phyloP scores from a whole-genome alignment of 2,888 invertebrate species.

The Ichneumoninae sp. region DNA sequence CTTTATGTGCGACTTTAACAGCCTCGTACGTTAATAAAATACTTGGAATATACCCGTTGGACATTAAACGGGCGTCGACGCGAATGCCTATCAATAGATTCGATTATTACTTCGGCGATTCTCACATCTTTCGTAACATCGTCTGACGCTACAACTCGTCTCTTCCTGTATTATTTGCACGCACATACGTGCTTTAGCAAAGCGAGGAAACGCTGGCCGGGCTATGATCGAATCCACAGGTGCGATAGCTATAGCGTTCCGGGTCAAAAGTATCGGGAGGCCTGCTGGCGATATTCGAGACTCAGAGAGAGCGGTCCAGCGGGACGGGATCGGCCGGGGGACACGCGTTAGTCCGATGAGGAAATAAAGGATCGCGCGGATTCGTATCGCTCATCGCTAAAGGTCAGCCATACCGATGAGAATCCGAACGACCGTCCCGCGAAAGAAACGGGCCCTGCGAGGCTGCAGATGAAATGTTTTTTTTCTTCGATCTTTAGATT shows the following conservation, averaged over 20 bases:
- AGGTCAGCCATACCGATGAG: slow-evolving; percentile 21
- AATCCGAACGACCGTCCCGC: not conserved
- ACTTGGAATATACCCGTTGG: not conserved
- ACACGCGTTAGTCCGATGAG: slow-evolving; percentile 41
- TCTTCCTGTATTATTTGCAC: slow-evolving; percentile 9
- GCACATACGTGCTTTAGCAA: not conserved
- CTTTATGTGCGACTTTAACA: not conserved
- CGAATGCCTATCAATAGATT: slow-evolving; percentile 8
- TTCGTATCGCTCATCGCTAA: slow-evolving; percentile 13
- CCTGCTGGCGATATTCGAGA: slow-evolving; percentile 9
- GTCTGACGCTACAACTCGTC: not conserved
- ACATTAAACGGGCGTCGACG: slow-evolving; percentile 7
- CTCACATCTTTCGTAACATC: not conserved
- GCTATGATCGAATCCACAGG: not conserved
- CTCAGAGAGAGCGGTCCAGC: not conserved
- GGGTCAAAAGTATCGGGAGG: not conserved
- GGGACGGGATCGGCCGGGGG: not conserved
- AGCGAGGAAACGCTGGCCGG: not conserved
- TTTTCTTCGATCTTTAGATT: not conserved
- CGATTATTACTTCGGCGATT: slow-evolving; percentile 8
- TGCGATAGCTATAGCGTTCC: not conserved
- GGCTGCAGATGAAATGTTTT: too few species aligned
- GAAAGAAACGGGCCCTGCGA: not conserved
- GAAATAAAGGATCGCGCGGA: slow-evolving; percentile 57
- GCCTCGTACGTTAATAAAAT: not conserved